Evolutionary conservation across 2,888 invertebrate species (phyloP).

Genomic region (Rambutsinella grinnellia): DNA sequence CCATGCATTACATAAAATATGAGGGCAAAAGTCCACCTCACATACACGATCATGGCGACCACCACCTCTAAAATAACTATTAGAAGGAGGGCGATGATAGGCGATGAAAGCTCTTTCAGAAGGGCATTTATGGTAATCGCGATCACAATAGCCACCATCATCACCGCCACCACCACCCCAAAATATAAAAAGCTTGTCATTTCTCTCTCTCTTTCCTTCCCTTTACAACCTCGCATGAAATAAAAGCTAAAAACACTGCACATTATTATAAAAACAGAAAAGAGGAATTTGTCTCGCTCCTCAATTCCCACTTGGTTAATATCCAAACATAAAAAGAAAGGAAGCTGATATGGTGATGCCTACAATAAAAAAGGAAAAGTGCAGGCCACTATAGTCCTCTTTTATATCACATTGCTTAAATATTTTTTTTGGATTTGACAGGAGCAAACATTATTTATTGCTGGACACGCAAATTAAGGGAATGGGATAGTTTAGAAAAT

Average conservation of each 20-base stretch:
- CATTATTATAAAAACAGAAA: conserved; percentile 2
- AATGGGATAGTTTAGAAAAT: conserved; percentile 34
- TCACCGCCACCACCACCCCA: background rate
- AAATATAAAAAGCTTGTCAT: conserved; percentile 30
- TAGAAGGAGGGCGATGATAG: background rate
- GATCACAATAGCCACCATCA: conserved; percentile 7
- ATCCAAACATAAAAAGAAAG: background rate
- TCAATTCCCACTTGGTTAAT: conserved; percentile 39
- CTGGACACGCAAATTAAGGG: conserved; percentile 60
- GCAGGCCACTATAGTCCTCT: conserved; percentile 2
- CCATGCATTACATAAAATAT: no score
- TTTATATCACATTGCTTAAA: conserved; percentile 3
- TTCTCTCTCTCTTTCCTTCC: conserved; percentile 2
- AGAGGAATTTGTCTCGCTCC: conserved; percentile 38
- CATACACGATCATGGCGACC: background rate
- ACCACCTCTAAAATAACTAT: background rate
- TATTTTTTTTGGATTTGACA: conserved; percentile 42
- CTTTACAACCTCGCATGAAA: background rate
- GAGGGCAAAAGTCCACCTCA: no score
- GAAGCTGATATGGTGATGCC: background rate
- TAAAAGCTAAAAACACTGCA: background rate
- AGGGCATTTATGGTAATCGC: conserved; percentile 13
- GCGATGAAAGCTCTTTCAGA: conserved; percentile 24
- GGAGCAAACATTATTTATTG: conserved; percentile 58
- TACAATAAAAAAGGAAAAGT: no score